phyloP scores from a whole-genome alignment of 2,888 invertebrate genomes.

The Scrobipalpa atriplicella region DNA sequence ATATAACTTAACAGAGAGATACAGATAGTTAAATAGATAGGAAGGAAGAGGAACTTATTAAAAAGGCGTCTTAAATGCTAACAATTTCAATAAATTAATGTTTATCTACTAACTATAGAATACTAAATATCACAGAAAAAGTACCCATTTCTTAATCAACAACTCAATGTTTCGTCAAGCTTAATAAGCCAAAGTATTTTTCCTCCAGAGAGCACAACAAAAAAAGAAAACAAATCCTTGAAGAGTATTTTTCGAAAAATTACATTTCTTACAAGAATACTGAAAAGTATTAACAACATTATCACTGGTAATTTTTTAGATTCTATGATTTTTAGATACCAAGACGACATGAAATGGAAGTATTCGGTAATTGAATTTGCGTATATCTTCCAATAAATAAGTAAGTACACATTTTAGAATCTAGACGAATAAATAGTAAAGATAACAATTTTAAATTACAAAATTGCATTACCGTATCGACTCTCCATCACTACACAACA shows the following conservation, averaged over 20 bases:
- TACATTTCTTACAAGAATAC: not conserved
- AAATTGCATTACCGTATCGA: not conserved
- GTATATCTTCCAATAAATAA: conserved; percentile 41
- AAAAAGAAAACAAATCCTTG: conserved; percentile 35
- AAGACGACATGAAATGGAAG: not conserved
- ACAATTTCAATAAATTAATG: conserved; percentile 75
- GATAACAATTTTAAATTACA: not conserved
- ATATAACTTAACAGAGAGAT: conserved; percentile 45
- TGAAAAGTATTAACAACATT: not conserved
- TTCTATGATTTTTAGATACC: not conserved
- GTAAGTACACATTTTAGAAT: conserved; percentile 40
- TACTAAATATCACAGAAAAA: conserved; percentile 82
- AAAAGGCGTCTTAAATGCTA: conserved; percentile 64
- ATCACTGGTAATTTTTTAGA: not conserved
- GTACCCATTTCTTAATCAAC: conserved; percentile 81
- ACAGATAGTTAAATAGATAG: conserved; percentile 34
- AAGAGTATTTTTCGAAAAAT: conserved; percentile 4
- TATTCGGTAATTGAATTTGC: not conserved
- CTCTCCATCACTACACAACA: not conserved
- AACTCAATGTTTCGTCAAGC: conserved; percentile 72
- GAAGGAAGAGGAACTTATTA: conserved; percentile 65
- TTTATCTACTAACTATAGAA: conserved; percentile 74
- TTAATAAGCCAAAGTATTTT: conserved; percentile 38
- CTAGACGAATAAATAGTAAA: conserved; percentile 25
- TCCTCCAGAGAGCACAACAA: conserved; percentile 42